These are phyloP conservation scores for Papilio elwesi DNA, from an alignment of 2,888 invertebrate species.

Conservation along the genomic window DNA sequence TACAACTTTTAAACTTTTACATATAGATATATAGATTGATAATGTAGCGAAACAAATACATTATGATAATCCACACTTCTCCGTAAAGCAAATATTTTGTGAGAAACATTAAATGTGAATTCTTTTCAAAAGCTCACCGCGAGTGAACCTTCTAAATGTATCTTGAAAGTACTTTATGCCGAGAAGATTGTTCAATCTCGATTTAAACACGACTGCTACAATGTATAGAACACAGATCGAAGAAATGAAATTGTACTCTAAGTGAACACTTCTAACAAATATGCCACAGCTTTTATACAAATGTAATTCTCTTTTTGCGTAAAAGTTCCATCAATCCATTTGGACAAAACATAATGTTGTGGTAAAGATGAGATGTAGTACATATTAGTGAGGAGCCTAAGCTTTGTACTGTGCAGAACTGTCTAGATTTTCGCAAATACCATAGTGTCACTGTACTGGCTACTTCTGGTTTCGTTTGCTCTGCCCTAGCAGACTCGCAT, in stretches of 20 bases:
- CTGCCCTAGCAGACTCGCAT: no score
- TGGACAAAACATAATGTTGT: no score
- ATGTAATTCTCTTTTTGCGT: not conserved
- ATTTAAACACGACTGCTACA: not conserved
- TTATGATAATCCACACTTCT: not conserved
- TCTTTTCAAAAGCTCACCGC: conserved; percentile 3
- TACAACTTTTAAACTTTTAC: no score
- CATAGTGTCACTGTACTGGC: no score
- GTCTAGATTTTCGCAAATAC: no score
- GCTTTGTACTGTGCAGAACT: no score
- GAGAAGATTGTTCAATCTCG: conserved; percentile 6
- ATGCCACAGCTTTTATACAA: not conserved
- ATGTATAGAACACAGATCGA: conserved; percentile 4
- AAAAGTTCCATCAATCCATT: not conserved
- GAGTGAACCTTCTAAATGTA: conserved; percentile 8
- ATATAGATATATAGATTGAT: not conserved
- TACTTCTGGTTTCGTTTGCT: no score
- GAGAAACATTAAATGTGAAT: not conserved
- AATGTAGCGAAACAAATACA: not conserved
- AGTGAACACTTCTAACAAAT: not conserved
- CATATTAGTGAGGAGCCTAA: no score
- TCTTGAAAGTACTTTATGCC: not conserved
- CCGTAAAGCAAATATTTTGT: not conserved
- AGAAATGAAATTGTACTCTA: not conserved
- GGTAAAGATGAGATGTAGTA: no score